Conservation (phyloP, 2,113 vertebrate genomes). For the Sprattus sprattus region DNA sequence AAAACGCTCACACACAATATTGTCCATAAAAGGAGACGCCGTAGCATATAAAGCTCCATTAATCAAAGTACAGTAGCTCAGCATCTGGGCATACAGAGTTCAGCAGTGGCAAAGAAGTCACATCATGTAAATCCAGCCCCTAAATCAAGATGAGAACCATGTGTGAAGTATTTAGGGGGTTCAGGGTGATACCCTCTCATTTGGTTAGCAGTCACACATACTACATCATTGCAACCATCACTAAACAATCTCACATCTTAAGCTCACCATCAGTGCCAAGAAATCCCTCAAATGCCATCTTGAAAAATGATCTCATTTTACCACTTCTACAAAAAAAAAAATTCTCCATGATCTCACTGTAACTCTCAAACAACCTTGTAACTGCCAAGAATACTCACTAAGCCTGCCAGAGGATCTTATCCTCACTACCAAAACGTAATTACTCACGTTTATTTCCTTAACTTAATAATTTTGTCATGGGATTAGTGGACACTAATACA, state of each 20-base stretch:
- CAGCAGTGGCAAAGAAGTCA: neutral
- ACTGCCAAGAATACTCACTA: neutral
- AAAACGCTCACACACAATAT: neutral
- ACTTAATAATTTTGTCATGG: neutral
- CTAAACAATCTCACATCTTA: neutral
- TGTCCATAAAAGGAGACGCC: neutral
- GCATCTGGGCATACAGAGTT: neutral
- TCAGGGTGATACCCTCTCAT: neutral
- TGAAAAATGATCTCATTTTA: neutral
- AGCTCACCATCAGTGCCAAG: neutral
- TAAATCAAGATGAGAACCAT: neutral
- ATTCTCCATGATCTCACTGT: neutral
- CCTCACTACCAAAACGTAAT: neutral
- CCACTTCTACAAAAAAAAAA: neutral
- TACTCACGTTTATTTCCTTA: neutral
- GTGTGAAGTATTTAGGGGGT: neutral
- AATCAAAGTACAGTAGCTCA: neutral
- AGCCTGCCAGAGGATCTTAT: neutral
- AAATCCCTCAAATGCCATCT: neutral
- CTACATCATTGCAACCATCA: neutral
- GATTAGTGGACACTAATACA: constrained; percentile 8
- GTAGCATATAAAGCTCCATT: neutral
- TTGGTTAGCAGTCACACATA: neutral
- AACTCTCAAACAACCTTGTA: neutral
- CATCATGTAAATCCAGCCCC: neutral